A percentile compares a stretch with the other conserved stretches of the same genome.
Conservation (phyloP, 2,888 invertebrate genomes). For the Pseudeuparius sepicola region DNA sequence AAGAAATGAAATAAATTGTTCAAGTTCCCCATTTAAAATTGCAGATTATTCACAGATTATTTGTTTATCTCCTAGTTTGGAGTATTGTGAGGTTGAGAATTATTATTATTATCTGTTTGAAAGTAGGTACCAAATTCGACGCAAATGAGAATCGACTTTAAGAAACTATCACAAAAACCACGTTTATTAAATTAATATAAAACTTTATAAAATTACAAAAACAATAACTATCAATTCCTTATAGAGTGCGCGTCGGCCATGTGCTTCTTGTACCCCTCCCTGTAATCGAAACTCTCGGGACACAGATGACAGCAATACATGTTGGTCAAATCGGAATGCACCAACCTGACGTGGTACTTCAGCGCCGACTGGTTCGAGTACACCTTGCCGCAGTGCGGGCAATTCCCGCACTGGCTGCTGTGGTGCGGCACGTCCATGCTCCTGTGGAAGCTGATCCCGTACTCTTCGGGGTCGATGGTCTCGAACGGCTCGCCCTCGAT, state of each 20-base stretch:
- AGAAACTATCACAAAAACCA: too few species aligned
- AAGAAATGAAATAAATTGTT: too few species aligned
- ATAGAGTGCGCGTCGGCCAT: conserved; percentile 58
- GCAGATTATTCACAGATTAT: too few species aligned
- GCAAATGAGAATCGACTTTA: too few species aligned
- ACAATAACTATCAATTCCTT: conserved; percentile 44
- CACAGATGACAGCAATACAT: conserved; percentile 59
- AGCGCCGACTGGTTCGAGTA: conserved; percentile 61
- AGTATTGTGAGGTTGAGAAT: too few species aligned
- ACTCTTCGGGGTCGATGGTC: conserved; percentile 23
- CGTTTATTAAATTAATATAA: too few species aligned
- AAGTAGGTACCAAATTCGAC: too few species aligned
- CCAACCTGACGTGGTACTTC: conserved; percentile 48
- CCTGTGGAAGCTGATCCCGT: conserved; percentile 21
- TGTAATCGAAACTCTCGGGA: conserved; percentile 57
- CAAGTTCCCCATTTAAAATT: too few species aligned
- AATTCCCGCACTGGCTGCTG: conserved; percentile 48
- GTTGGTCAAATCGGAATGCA: conserved; percentile 59
- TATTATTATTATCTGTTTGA: too few species aligned
- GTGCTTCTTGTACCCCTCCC: conserved; percentile 59
- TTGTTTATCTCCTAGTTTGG: too few species aligned
- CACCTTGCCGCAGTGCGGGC: conserved; percentile 59
- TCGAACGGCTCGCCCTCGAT: conserved; percentile 25
- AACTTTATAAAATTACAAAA: too few species aligned
- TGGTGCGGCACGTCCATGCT: conserved; percentile 31